Evolutionary conservation across 2,888 invertebrate genomes (phyloP).

Genomic region (Leptopterna dolabrata): DNA sequence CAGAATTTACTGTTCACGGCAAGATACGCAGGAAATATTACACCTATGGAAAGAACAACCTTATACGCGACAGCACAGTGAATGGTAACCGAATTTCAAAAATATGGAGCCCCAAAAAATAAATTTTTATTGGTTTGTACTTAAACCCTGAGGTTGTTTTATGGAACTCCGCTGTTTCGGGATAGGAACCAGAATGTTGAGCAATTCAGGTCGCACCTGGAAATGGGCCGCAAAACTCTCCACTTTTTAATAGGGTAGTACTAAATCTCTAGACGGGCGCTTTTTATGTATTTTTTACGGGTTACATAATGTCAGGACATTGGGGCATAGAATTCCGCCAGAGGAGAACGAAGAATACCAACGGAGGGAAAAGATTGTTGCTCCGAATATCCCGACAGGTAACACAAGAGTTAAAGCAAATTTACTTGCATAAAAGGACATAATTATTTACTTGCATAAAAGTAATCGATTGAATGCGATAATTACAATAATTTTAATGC

Average conservation of each 20-base stretch:
- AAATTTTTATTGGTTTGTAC: neutral
- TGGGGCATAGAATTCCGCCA: neutral
- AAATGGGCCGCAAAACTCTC: neutral
- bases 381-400: too few relatives aligned
- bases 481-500: too few relatives aligned
- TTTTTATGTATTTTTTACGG: neutral
- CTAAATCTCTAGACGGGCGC: neutral
- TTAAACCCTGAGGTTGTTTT: neutral
- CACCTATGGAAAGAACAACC: too few relatives aligned
- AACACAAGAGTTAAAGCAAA: too few relatives aligned
- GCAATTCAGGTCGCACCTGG: neutral
- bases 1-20: too few relatives aligned
- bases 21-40: too few relatives aligned
- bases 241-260: neutral
- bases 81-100: neutral
- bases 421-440: too few relatives aligned
- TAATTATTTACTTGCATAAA: too few relatives aligned
- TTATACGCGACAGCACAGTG: too few relatives aligned
- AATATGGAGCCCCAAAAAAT: neutral
- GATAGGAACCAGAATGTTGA: neutral
- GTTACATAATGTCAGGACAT: neutral
- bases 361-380: too few relatives aligned
- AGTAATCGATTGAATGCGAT: too few relatives aligned
- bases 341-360: neutral
- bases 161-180: neutral